Conservation (phyloP, 1,140 invertebrate genomes). For the Anastrepha ludens region DNA sequence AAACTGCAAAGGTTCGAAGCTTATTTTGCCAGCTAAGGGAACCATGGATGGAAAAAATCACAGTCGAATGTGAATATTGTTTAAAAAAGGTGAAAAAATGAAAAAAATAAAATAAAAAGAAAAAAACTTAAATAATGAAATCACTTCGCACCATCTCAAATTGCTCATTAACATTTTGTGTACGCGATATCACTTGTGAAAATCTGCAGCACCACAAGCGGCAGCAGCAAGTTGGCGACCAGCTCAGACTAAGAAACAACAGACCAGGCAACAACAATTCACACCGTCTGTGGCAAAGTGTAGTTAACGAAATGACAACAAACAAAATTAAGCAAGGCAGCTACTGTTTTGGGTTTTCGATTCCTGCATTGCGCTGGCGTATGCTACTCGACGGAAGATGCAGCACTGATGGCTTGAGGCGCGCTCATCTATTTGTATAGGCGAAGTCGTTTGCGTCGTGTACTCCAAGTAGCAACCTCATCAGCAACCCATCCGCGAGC, state of each 20-base stretch:
- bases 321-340: slow-evolving; percentile 35
- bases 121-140: slow-evolving; percentile 73
- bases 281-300: not conserved
- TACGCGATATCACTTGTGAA: slow-evolving; percentile 74
- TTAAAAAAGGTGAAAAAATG: not conserved
- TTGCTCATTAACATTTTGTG: slow-evolving; percentile 75
- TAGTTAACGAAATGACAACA: slow-evolving; percentile 51
- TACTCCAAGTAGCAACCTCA: not conserved
- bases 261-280: not conserved
- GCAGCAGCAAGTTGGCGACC: not conserved
- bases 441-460: not conserved
- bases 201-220: slow-evolving; percentile 61
- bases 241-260: not conserved
- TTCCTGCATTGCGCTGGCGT: not conserved
- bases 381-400: not conserved
- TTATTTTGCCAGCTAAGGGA: not conserved
- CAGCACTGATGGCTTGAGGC: slow-evolving; percentile 11
- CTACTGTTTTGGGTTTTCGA: slow-evolving; percentile 23
- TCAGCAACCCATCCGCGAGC: not conserved
- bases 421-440: not conserved
- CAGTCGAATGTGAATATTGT: not conserved
- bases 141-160: slow-evolving; percentile 74
- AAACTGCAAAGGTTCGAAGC: not conserved
- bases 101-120: slow-evolving; percentile 59
- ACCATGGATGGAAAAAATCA: not conserved